A percentile compares a stretch with the other conserved stretches of the same genome.
phyloP scores from a whole-genome alignment of 2,113 vertebrate genomes.

The Chloropsis cyanopogon region DNA sequence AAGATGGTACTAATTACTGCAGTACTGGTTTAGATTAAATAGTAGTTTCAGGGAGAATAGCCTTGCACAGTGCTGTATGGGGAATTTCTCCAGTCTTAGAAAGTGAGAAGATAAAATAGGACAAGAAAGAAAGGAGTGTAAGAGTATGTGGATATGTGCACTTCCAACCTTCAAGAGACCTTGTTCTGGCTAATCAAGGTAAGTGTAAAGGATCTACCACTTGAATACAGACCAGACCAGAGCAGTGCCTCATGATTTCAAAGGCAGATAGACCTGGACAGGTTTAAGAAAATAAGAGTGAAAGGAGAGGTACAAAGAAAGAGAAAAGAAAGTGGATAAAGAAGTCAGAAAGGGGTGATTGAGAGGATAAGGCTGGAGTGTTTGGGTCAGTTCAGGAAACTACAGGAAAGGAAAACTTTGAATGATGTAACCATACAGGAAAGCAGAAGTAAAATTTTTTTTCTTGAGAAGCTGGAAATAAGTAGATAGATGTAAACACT shows the following conservation, averaged over 20 bases:
- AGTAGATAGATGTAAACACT: neutral
- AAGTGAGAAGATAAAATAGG: neutral
- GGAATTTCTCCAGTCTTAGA: neutral
- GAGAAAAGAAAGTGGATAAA: neutral
- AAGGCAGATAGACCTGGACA: neutral
- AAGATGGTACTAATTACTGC: conserved; percentile 28
- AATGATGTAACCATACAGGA: neutral
- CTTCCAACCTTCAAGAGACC: neutral
- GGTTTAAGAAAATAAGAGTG: neutral
- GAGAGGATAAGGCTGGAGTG: neutral
- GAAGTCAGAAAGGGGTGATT: neutral
- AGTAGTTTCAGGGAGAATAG: neutral
- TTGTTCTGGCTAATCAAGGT: neutral
- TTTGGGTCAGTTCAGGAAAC: neutral
- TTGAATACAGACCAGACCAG: neutral
- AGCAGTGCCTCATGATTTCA: neutral
- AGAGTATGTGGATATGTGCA: neutral
- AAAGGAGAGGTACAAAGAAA: neutral
- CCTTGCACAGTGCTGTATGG: neutral
- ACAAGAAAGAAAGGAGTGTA: neutral
- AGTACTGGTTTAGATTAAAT: neutral
- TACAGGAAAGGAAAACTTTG: neutral
- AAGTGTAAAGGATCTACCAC: neutral
- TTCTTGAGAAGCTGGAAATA: neutral
- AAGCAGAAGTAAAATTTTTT: neutral